These are phyloP conservation scores for Pristionchus mayeri DNA, from an alignment of 2,888 invertebrate genomes.

Conservation along the genomic window DNA sequence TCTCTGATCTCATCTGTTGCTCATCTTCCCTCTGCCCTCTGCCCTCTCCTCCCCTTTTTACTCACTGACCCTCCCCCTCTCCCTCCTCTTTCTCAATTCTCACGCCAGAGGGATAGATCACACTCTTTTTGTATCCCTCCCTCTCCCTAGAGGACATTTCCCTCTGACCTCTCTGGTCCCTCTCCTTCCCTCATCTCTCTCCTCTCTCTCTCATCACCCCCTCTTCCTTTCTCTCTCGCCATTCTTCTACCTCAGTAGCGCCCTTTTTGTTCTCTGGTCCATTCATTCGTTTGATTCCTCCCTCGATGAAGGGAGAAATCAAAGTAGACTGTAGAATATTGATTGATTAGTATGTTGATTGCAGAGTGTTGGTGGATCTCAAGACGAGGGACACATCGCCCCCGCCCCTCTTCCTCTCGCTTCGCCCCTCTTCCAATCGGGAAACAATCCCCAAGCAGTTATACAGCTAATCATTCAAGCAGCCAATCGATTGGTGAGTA, in stretches of 20 bases:
- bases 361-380: neutral
- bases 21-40: neutral
- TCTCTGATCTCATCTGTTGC: neutral
- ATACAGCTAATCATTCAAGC: neutral
- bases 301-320: too few species aligned
- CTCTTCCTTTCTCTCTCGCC: neutral
- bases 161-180: neutral
- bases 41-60: neutral
- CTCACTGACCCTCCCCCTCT: too few species aligned
- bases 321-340: neutral
- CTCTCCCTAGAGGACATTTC: neutral
- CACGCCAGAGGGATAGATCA: neutral
- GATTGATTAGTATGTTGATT: too few species aligned
- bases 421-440: neutral
- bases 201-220: neutral
- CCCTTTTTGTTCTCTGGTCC: neutral
- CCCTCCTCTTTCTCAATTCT: neutral
- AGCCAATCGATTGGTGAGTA: slow-evolving; percentile 20
- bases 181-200: neutral
- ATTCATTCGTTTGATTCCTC: too few species aligned
- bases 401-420: neutral
- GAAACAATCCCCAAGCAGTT: neutral
- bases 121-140: neutral
- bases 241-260: neutral
- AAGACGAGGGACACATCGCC: neutral